phyloP scores from a whole-genome alignment of 2,797 vertebrate species.

The Protosalanx chinensis region DNA sequence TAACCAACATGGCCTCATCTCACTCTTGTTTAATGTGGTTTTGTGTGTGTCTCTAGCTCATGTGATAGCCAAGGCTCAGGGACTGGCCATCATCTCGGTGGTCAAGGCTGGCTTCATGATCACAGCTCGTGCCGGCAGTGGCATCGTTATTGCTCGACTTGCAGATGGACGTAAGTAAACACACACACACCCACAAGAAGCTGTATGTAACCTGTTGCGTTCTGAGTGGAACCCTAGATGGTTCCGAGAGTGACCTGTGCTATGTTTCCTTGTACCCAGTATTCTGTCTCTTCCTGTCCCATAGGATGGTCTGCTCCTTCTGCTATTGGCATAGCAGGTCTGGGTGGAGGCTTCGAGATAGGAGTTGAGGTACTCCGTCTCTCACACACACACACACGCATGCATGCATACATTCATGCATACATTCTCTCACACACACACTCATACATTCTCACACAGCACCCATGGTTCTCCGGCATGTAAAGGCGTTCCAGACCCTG shows the following conservation, averaged over 20 bases:
- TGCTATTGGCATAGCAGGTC: conserved; percentile 93
- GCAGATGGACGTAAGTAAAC: conserved; percentile 83
- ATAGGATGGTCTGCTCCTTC: conserved; percentile 95
- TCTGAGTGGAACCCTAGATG: no score
- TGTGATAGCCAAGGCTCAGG: conserved; percentile 92
- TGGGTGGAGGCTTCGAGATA: conserved; percentile 96
- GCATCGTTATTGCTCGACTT: conserved; percentile 87
- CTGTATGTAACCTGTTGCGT: no score
- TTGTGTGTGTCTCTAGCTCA: conserved; percentile 73
- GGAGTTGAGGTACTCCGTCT: conserved; percentile 86
- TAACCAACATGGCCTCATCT: background rate
- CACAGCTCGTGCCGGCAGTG: conserved; percentile 91
- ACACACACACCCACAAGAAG: background rate
- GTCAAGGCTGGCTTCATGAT: conserved; percentile 95
- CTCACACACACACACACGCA: background rate
- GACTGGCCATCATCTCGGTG: conserved; percentile 90
- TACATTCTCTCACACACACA: background rate
- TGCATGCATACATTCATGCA: background rate
- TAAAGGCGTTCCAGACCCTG: background rate
- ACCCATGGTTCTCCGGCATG: background rate
- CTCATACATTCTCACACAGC: background rate
- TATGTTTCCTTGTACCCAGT: background rate
- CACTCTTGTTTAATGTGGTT: background rate
- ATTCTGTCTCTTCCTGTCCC: background rate
- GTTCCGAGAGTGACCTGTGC: no score